Evolutionary conservation across 2,113 vertebrate genomes (phyloP), one percentile per base, ranked within the genome.

Genomic region (human): DNA sequence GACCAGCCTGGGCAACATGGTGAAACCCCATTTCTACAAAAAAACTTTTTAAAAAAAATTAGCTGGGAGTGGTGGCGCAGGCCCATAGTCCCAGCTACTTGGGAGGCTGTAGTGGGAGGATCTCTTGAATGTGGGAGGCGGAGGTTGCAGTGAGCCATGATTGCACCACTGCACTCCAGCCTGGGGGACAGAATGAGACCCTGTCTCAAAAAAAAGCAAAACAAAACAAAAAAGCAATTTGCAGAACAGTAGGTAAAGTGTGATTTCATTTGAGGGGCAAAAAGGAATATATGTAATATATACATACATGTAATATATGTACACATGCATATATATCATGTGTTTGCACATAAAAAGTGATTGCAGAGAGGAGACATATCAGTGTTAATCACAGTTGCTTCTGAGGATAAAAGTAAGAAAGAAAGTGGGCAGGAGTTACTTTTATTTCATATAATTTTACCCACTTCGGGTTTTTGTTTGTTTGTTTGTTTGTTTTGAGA

Each of bases 401-500:
- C 82, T 75, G 45, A 75, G 57, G 50, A 59, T 35, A 75, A 13
- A 73, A 68, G 30, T 48, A 57, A 96, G 40, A 88, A 68, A 96
- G 40, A 73, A 90, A 78, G 50, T 72, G 16, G 50, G 48, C 11
- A 91, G 16, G 23, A 72, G 75, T 82, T 30, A 43, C 59, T 79
- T 92, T 82, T 79, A 72, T 45, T 73, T 91, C 87, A 82, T 61
- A 11, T 80, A 79, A 93, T 48, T 75, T 97, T 94, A 45, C 52
- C 70, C 30, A 80, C 79, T 89, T 89, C 59, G 11, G 68, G 43
- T 38, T 80, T 87, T 84, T 68, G 87, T 68, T 59, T 25, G 23
- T 61, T 61, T 30, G 12, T 64, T 64, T 64, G 3, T 59, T 59
- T 43, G 43, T 43, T 57, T 57, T 57, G 8, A 57, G 22, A 57